Conservation (phyloP, 2,113 vertebrate species). For the Sisor rabdophorus region DNA sequence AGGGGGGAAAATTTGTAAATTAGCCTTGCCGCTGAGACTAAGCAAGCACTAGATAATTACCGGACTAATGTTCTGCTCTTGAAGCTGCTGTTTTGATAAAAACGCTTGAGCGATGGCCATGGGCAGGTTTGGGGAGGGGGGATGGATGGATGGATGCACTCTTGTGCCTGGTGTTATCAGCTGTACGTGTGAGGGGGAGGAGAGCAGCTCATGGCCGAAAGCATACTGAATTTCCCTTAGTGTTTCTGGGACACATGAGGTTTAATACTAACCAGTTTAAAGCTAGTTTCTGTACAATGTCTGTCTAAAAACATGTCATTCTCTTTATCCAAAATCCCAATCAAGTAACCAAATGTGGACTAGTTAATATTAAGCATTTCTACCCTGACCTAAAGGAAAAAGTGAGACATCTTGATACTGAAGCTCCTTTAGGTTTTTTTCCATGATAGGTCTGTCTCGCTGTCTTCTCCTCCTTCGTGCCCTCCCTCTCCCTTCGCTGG, state of each 20-base stretch:
- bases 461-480: slow-evolving; percentile 7
- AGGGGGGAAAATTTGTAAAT: neutral
- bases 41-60: slow-evolving; percentile 21
- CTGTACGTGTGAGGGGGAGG: slow-evolving; percentile 34
- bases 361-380: neutral
- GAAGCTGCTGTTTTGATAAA: slow-evolving; percentile 17
- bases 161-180: slow-evolving; percentile 43
- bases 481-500: neutral
- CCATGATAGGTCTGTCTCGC: slow-evolving; percentile 14
- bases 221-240: slow-evolving; percentile 33
- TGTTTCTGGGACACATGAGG: slow-evolving; percentile 8
- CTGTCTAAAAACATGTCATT: neutral
- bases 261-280: slow-evolving; percentile 36
- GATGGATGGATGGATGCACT: slow-evolving; percentile 41
- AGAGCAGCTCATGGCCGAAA: neutral
- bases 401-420: neutral
- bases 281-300: neutral
- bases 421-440: neutral
- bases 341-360: neutral
- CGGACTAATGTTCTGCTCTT: slow-evolving; percentile 20
- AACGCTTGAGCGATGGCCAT: slow-evolving; percentile 27
- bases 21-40: slow-evolving; percentile 4
- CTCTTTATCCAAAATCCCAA: neutral
- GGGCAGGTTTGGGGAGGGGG: slow-evolving; percentile 28
- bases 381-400: neutral